These are phyloP conservation scores for Colistium nudipinnis DNA, from an alignment of 2,113 vertebrate species.

Conservation along the genomic window DNA sequence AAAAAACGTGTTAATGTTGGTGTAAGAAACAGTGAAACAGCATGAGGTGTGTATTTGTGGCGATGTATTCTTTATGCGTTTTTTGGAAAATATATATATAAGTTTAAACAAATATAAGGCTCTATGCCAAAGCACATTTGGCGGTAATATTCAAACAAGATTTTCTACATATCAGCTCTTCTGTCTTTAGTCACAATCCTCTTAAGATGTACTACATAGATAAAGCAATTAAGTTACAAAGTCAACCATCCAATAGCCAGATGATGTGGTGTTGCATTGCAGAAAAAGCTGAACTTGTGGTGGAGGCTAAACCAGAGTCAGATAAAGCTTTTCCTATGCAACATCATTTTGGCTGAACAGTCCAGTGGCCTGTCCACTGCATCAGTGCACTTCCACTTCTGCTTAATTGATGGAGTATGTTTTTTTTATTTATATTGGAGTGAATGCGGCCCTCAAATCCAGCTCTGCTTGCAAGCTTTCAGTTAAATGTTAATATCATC, in stretches of 20 bases:
- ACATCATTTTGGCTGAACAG: not conserved
- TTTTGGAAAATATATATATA: not conserved
- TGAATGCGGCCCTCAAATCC: too few species aligned
- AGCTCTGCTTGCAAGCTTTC: too few species aligned
- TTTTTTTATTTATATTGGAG: too few species aligned
- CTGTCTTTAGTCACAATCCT: not conserved
- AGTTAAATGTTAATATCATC: not conserved
- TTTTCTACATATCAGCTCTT: not conserved
- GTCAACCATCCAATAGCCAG: not conserved
- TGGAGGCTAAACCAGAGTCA: not conserved
- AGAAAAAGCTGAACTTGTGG: not conserved
- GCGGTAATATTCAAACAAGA: not conserved
- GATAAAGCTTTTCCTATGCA: not conserved
- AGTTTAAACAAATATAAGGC: not conserved
- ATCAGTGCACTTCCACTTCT: not conserved
- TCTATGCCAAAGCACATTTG: not conserved
- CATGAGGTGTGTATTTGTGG: not conserved
- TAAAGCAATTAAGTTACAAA: not conserved
- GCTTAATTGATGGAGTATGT: not conserved
- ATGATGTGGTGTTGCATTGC: not conserved
- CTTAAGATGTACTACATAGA: too few species aligned
- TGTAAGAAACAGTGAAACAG: not conserved
- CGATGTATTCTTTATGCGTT: not conserved
- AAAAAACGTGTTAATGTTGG: too few species aligned
- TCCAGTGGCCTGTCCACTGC: not conserved